These are phyloP conservation scores for Simalia tracyae DNA, from an alignment of 2,797 vertebrate species.

Conservation along the genomic window DNA sequence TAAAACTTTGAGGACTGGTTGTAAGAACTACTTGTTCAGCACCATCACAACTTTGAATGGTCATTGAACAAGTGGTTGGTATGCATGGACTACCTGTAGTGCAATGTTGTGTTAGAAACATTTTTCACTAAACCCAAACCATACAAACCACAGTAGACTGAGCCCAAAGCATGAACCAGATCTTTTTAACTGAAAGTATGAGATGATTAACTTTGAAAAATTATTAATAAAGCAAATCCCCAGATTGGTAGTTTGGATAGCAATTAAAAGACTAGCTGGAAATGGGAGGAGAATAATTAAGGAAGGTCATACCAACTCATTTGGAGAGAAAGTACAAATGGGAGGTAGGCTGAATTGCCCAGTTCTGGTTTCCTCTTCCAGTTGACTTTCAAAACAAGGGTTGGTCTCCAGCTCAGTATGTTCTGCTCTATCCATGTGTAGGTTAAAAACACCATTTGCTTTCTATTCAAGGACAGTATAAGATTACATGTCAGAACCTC, in stretches of 20 bases:
- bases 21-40: too few relatives aligned
- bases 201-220: background rate
- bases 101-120: background rate
- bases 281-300: background rate
- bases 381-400: constrained; percentile 19
- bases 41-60: too few relatives aligned
- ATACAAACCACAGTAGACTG: background rate
- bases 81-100: too few relatives aligned
- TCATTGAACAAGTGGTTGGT: too few relatives aligned
- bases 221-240: background rate
- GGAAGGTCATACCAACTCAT: background rate
- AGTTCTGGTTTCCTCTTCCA: background rate
- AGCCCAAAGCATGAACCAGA: background rate
- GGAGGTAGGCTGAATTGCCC: background rate
- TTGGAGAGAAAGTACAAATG: background rate
- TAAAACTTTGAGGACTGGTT: too few relatives aligned
- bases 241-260: background rate
- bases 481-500: constrained; percentile 3
- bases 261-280: constrained; percentile 18
- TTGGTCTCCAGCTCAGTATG: constrained; percentile 38
- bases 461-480: constrained; percentile 54
- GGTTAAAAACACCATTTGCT: constrained; percentile 4
- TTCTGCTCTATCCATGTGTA: constrained; percentile 32
- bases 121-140: background rate
- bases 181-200: background rate